Evolutionary conservation across 2,888 invertebrate species (phyloP), one percentile per base, ranked within the genome.

Genomic region (Sinohyriopsis cumingii): DNA sequence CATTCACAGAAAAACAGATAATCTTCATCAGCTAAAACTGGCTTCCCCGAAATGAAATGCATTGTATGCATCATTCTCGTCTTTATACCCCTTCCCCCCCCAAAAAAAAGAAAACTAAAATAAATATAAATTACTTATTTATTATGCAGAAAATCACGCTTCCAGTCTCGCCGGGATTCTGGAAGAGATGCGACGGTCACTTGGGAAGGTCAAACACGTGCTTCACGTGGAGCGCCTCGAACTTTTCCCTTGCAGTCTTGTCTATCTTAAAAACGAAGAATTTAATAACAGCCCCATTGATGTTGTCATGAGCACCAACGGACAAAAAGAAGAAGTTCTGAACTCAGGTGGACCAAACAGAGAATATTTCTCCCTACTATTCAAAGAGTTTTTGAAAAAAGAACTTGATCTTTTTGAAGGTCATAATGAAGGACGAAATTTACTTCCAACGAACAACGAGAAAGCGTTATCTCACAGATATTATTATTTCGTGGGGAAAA

Each of bases 321-420:
- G 76, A 3, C 64, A 69, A 15, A 57, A 68, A 22, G 79, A 79
- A 59, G 54, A 68, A 18, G 60, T 65, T 0, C n/a, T 62, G 18
- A 75, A 79, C 61, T 59, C 56, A 74, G 78, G 80, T 28, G 80
- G 80, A n/a, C 80, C 78, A 5, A 73, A 68, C n/a, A 53, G 75
- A 61, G 80, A 80, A 63, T 73, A 78, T 33, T 80, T 80, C 59
- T 75, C 80, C 0, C 64, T 80, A 6, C 69, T 80, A 33, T 75
- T 78, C 59, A 69, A 78, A 63, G 75, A 76, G 57, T 67, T 76
- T 55, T 45, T 72, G 20, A 56, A 63, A 18, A 66, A 73, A 15
- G 65, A 69, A 20, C 18, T 76, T 28, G 78, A 75, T 61, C 72
- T 80, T 69, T 80, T 80, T 64, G 80, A 80, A 68, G 80, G 80